Conservation (phyloP, 2,113 vertebrate genomes). For the Micronycteris hirsuta region DNA sequence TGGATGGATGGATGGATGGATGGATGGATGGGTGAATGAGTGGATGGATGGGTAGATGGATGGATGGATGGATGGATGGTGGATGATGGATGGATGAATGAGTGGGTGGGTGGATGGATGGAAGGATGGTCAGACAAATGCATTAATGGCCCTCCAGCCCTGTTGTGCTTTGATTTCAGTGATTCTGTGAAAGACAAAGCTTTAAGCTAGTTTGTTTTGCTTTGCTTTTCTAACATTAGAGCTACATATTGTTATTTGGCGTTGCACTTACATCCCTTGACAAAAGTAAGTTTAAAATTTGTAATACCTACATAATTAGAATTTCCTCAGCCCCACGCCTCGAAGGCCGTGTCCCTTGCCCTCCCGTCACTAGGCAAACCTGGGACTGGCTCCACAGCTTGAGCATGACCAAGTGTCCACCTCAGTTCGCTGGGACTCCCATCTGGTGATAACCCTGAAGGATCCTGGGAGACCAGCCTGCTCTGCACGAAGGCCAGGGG, state of each 20-base stretch:
- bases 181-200: neutral
- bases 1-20: neutral
- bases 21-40: neutral
- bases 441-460: conserved; percentile 23
- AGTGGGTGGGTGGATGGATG: too few species aligned
- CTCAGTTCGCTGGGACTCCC: neutral
- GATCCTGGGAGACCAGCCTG: neutral
- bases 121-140: neutral
- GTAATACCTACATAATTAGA: neutral
- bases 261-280: neutral
- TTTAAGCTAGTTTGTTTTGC: neutral
- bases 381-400: conserved; percentile 15
- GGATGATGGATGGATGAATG: neutral
- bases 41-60: neutral
- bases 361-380: neutral
- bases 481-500: neutral
- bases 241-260: neutral
- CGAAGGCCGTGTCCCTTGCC: too few species aligned
- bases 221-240: neutral
- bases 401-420: neutral
- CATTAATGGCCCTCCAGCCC: too few species aligned
- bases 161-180: neutral
- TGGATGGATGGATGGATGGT: neutral
- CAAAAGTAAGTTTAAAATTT: neutral
- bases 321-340: neutral